Evolutionary conservation across 2,113 vertebrate species (phyloP), one percentile per base, ranked within the genome.

Genomic region (Xenopus laevis): DNA sequence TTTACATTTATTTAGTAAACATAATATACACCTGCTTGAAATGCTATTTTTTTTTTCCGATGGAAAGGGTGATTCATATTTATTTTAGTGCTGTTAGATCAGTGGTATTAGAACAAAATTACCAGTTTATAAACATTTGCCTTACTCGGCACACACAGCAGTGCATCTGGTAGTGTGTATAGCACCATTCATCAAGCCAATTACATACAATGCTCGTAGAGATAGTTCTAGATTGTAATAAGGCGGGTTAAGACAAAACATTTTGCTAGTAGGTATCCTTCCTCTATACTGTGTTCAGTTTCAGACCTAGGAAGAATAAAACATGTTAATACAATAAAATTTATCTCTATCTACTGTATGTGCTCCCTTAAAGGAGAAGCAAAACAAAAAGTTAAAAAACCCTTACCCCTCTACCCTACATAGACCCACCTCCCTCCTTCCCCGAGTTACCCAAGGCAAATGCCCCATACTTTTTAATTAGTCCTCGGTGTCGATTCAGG

Each of bases 1-100:
- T 71, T 72, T 46, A 8, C 40, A 18, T 73, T 73, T 73, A 73
- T 74, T 74, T 12, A 59, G 55, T 65, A 74, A 59, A 46, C 59
- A 74, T 60, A 50, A 74, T 58, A 66, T 66, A 57, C 63, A 65
- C 47, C 52, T 73, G 71, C 63, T 53, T 46, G 13, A 55, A 58
- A 59, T 59, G 52, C 63, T 21, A 53, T 9, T 16, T 13, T 27
- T 58, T 40, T 40, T 40, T 40, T 27, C 4, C 6, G 2, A 40
- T 40, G 33, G 33, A 40, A 40, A 7, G 6, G 23, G 4, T 27
- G 23, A 4, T 40, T 40, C 33, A 40, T 40, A 40, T 58, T 58
- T 6, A 10, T 20, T 20, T 15, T 20, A 58, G 15, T n/a, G 17
- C 27, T 69, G 18, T 44, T 21, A 7, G 23, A 44, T 66, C 13